Evolutionary conservation across 2,797 vertebrate genomes (phyloP).

Genomic region (Lates japonicus): DNA sequence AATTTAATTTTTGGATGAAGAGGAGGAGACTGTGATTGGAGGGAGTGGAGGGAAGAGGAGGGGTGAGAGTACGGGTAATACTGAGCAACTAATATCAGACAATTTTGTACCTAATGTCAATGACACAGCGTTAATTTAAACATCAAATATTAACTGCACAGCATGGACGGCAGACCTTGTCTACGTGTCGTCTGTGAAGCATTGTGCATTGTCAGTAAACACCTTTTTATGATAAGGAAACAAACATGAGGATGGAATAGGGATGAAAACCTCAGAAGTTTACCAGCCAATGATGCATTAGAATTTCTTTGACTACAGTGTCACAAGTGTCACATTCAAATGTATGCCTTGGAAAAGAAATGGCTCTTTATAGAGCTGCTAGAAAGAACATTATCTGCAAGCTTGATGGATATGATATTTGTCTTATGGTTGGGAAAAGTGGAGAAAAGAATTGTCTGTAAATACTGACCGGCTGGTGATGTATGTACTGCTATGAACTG

Average conservation of each 20-base stretch:
- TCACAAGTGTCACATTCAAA: too few relatives aligned
- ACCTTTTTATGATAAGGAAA: neutral
- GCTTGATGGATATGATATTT: neutral
- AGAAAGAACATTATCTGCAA: neutral
- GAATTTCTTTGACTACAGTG: too few relatives aligned
- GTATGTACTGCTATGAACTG: too few relatives aligned
- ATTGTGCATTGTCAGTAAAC: neutral
- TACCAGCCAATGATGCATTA: neutral
- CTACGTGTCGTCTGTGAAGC: neutral
- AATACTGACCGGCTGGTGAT: neutral
- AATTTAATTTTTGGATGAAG: constrained; percentile 55
- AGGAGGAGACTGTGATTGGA: constrained; percentile 27
- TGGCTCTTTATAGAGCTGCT: neutral
- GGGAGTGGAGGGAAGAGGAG: neutral
- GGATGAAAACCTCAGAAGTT: neutral
- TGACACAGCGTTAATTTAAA: neutral
- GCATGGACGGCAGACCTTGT: neutral
- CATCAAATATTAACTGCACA: neutral
- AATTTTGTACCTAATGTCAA: neutral
- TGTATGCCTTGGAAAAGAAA: too few relatives aligned
- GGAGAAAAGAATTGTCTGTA: neutral
- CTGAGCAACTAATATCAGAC: neutral
- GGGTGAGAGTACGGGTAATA: neutral
- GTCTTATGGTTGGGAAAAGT: neutral
- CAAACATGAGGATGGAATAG: too few relatives aligned